A percentile compares a stretch with the other conserved stretches of the same genome.
Evolutionary conservation across 2,888 invertebrate species (phyloP).

Genomic region (Euzophera pinguis): DNA sequence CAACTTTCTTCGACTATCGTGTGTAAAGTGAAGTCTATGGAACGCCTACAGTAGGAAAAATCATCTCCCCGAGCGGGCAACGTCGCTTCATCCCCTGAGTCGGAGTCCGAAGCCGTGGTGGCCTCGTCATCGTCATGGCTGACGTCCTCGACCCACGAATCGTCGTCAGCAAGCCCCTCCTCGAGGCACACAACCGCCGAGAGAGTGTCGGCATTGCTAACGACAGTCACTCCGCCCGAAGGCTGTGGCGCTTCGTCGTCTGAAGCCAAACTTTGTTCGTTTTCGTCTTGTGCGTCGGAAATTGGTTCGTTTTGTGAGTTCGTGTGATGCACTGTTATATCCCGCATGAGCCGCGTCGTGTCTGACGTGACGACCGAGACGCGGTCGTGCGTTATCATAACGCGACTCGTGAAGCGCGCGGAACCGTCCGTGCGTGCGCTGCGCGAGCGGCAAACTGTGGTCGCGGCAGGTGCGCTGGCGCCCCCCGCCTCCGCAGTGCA

Average conservation of each 20-base stretch:
- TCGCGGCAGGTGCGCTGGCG: slow-evolving; percentile 72
- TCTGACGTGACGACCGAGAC: slow-evolving; percentile 88
- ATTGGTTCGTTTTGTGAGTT: slow-evolving; percentile 79
- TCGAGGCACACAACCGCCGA: slow-evolving; percentile 87
- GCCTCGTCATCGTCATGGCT: slow-evolving; percentile 89
- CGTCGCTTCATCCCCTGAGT: slow-evolving; percentile 84
- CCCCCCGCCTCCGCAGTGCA: slow-evolving; percentile 64
- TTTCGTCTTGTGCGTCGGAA: slow-evolving; percentile 52
- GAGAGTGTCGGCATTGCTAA: slow-evolving; percentile 84
- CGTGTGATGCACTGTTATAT: slow-evolving; percentile 83
- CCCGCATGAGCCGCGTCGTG: slow-evolving; percentile 85
- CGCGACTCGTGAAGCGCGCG: slow-evolving; percentile 91
- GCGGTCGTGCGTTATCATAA: slow-evolving; percentile 92
- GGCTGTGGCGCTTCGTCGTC: slow-evolving; percentile 70
- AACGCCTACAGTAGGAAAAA: slow-evolving; percentile 88
- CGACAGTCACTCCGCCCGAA: slow-evolving; percentile 83
- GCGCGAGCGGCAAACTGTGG: slow-evolving; percentile 77
- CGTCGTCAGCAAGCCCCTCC: slow-evolving; percentile 93
- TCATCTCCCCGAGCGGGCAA: slow-evolving; percentile 89
- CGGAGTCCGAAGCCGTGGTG: slow-evolving; percentile 83
- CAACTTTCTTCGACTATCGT: slow-evolving; percentile 97
- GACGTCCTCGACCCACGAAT: slow-evolving; percentile 94
- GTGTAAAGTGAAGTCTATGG: slow-evolving; percentile 93
- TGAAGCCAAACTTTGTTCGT: slow-evolving; percentile 58
- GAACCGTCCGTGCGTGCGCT: slow-evolving; percentile 77